phyloP scores from a whole-genome alignment of 2,113 vertebrate genomes.

The Catharus fuscescens region DNA sequence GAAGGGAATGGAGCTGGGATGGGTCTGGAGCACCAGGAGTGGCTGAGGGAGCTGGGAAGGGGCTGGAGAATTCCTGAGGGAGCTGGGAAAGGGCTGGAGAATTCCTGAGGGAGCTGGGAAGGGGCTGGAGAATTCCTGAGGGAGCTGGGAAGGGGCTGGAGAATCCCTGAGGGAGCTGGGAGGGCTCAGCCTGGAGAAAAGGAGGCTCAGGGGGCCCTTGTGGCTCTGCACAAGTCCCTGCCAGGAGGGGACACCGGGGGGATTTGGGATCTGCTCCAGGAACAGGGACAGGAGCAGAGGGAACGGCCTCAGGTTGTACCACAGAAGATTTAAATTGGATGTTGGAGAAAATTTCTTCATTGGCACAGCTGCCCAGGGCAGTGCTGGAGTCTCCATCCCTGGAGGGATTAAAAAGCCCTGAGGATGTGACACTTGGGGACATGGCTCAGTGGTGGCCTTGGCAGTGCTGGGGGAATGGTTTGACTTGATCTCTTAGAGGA shows the following conservation, averaged over 20 bases:
- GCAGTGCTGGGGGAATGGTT: neutral
- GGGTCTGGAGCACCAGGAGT: rapidly evolving
- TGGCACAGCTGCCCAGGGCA: neutral
- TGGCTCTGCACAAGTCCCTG: neutral
- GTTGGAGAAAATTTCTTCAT: neutral
- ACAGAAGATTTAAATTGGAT: neutral
- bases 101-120: rapidly evolving
- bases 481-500: neutral
- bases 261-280: rapidly evolving
- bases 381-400: neutral
- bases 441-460: neutral
- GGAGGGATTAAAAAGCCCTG: rapidly evolving
- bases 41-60: neutral
- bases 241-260: neutral
- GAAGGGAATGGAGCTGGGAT: rapidly evolving
- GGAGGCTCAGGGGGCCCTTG: neutral
- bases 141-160: neutral
- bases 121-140: too few relatives aligned
- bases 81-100: neutral
- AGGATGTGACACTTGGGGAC: neutral
- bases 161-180: neutral
- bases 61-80: neutral
- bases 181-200: neutral
- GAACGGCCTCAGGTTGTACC: rapidly evolving
- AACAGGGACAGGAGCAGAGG: neutral